Evolutionary conservation across 2,888 invertebrate genomes (phyloP), one percentile per base, ranked within the genome.

Genomic region (Cerastoderma edule): DNA sequence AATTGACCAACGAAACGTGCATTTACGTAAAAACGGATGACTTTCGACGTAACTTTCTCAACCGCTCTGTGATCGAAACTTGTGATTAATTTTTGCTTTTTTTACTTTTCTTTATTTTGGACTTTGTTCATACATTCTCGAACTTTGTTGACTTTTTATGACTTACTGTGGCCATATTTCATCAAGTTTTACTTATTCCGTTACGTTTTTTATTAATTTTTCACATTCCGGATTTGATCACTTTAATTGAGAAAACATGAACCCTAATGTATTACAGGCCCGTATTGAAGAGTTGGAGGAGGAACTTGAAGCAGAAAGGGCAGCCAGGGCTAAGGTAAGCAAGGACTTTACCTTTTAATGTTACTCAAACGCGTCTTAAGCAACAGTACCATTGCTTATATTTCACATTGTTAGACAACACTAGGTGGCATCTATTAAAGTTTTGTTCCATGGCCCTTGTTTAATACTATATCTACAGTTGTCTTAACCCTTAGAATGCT

Each of bases 201-300:
- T 39, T 30, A 44, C 65, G 44, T 35, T n/a, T 48, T n/a, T 13
- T 65, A 28, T 56, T 56, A 39, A 35, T 24, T 24, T 19, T 8
- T 50, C 10, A 67, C 53, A 35, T 53, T 54, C 56, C 54, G 39
- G 27, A 33, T 63, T 39, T 32, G 27, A 33, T 35, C 22, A 32
- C 27, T 39, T 39, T 39, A 50, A 28, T 27, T 69, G 54, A 63
- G 27, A 44, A n/a, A 76, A 48, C 28, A 77, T 78, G 81, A 73
- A 75, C 30, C 65, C 67, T 53, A 57, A 53, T 28, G 10, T 19
- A 57, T 81, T 81, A 68, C 81, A 81, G 81, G 81, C 93, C 96
- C 90, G 99, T 93, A 99, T 99, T 93, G 99, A 99, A 93, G 99
- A 99, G 94, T 95, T 99, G 92, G 99, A 99, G 94, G 99, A 99